Base-by-base conservation (phyloP, 1,140 invertebrate species). In the Drosophila eugracilis region DNA sequence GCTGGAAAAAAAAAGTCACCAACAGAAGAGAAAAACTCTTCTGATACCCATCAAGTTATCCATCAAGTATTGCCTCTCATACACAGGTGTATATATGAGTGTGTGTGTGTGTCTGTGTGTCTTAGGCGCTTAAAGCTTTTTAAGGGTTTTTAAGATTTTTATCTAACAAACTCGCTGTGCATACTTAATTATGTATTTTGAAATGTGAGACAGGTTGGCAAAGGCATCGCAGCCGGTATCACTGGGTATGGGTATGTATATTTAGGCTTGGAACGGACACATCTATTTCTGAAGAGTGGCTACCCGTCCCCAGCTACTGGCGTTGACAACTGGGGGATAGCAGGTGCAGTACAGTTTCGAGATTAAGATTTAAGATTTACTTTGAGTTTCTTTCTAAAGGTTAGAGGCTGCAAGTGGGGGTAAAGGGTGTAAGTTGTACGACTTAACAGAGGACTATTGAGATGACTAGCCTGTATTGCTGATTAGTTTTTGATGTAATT, bases 131-230 rank as follows among this genome's bases (percentile, higher is more conserved):
- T 88, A 88, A 88, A 88, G 83, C 83, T 88, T 88, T 88, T 88
- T 88, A 88, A 88, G 83, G 83, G 83, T 88, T 88, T 88, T 88
- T 88, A 88, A 88, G 83, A 88, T 88, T 88, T 86, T 88, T 88
- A 88, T 88, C 83, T 88, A 88, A 88, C 83, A 88, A 78, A 88
- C 83, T 88, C 83, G 83, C 83, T 88, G 83, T 88, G 83, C 83
- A 88, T 88, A 88, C 83, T 88, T 88, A 88, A 88, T 88, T 88
- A 88, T 85, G 81, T 85, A 86, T 88, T 88, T 88, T 88, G 83
- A 88, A 88, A 88, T 88, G 83, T 88, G 78, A 88, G 83, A 88
- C 83, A 88, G 83, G 83, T 86, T 86, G 71, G 79, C 79, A 65
- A 65, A 78, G 45, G 54, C 76, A 69, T 28, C 76, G 69, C 41